Evolutionary conservation across 2,797 vertebrate genomes (phyloP).

Genomic region (Scolopax bukidnonensis): DNA sequence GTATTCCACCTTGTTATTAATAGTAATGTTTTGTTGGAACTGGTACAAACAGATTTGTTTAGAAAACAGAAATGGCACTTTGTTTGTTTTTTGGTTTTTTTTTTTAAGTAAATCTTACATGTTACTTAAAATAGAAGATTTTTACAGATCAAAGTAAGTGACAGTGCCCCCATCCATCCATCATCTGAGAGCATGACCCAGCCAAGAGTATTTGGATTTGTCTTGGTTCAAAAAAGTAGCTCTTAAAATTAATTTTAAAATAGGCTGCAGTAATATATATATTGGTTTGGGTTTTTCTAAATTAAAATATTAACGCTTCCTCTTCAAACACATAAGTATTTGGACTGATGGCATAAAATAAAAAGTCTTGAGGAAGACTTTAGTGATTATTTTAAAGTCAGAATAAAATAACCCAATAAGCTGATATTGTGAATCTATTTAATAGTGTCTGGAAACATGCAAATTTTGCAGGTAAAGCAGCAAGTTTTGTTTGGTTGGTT

Average conservation of each 20-base stretch:
- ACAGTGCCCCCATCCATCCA: neutral
- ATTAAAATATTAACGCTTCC: neutral
- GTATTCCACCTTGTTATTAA: neutral
- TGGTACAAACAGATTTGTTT: neutral
- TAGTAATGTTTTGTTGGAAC: neutral
- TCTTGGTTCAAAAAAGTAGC: neutral
- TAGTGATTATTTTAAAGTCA: neutral
- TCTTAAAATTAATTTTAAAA: neutral
- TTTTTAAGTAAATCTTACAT: neutral
- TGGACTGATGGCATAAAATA: neutral
- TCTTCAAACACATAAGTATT: neutral
- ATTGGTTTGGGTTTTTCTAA: rapidly evolving
- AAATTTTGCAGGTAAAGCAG: neutral
- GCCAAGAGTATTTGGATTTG: neutral
- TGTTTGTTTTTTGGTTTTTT: neutral
- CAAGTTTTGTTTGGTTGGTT: neutral
- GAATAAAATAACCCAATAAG: neutral
- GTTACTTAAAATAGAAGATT: neutral
- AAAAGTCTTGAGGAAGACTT: neutral
- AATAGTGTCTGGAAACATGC: neutral
- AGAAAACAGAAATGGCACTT: neutral
- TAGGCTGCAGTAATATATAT: neutral
- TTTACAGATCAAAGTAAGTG: neutral
- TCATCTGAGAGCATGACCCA: neutral
- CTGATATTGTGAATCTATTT: neutral